These are phyloP conservation scores for Nematostella vectensis DNA, from an alignment of 92 coral and sea anemone species.

Conservation along the genomic window DNA sequence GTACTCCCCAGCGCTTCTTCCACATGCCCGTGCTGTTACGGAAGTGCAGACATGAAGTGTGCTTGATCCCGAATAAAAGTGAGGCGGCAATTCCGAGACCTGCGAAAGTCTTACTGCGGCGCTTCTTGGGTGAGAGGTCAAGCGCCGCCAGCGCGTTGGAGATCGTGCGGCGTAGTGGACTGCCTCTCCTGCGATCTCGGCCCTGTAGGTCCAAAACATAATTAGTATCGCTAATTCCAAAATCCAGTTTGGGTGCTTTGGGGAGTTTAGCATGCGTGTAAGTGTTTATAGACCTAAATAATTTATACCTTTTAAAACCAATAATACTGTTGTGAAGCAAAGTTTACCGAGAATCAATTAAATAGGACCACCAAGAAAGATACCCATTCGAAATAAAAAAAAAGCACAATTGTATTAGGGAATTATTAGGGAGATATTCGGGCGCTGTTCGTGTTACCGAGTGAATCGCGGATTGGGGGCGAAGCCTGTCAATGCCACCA, in stretches of 20 bases:
- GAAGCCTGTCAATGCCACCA: constrained; percentile 27
- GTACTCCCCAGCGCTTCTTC: constrained; percentile 84
- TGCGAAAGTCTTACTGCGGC: constrained; percentile 64
- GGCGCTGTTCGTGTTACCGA: too few species aligned
- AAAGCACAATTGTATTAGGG: too few species aligned
- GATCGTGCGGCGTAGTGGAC: constrained; percentile 62
- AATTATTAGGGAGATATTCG: too few species aligned
- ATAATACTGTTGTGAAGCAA: too few species aligned
- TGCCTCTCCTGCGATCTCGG: constrained; percentile 24
- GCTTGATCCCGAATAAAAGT: constrained; percentile 48
- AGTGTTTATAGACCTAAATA: too few species aligned
- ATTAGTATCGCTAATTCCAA: background rate
- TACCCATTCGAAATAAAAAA: too few species aligned
- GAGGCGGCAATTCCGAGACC: constrained; percentile 48
- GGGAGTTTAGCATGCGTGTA: too few species aligned
- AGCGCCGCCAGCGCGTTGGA: constrained; percentile 51
- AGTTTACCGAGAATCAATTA: too few species aligned
- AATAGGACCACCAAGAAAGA: too few species aligned
- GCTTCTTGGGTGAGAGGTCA: constrained; percentile 29
- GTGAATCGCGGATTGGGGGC: constrained; percentile 38
- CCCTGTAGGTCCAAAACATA: background rate
- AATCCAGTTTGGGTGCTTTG: too few species aligned
- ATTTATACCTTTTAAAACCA: too few species aligned
- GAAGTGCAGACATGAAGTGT: constrained; percentile 66
- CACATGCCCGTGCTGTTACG: constrained; percentile 68